Conservation (phyloP, 23 tunicate species). For the Ascidia mentula region DNA sequence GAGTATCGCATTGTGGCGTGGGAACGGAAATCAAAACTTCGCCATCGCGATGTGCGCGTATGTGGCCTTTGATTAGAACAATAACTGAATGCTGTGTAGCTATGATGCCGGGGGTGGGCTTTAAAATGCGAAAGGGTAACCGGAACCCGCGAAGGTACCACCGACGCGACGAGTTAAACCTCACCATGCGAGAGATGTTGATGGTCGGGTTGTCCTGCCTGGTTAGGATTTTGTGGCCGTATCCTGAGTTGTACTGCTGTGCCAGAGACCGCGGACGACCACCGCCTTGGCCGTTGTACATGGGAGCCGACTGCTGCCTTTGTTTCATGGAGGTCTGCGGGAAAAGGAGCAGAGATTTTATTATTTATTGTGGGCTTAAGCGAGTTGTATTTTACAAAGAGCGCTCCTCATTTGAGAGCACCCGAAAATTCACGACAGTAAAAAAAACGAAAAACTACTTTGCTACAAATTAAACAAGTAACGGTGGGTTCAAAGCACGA, state of each 20-base stretch:
- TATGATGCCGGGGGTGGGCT: not conserved
- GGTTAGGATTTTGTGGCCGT: constrained; percentile 65
- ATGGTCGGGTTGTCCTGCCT: constrained; percentile 86
- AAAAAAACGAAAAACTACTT: no score
- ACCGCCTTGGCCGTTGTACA: constrained; percentile 24
- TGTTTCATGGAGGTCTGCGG: constrained; percentile 27
- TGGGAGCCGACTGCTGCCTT: constrained; percentile 75
- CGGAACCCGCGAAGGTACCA: not conserved
- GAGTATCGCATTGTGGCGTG: not conserved
- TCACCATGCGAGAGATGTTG: constrained; percentile 62
- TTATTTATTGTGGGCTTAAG: no score
- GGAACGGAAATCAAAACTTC: constrained; percentile 3
- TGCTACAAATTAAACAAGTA: no score
- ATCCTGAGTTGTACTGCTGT: constrained; percentile 68
- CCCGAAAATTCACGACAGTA: no score
- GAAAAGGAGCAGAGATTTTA: no score
- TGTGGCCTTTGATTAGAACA: not conserved
- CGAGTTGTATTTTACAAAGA: no score
- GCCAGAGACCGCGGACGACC: constrained; percentile 51
- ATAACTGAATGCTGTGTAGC: not conserved
- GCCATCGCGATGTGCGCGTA: not conserved
- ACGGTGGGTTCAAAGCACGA: no score
- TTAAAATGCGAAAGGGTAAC: not conserved
- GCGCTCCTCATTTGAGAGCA: no score
- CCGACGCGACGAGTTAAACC: not conserved